Evolutionary conservation across 1,140 invertebrate genomes (phyloP).

Genomic region (Aphaenogaster floridana): DNA sequence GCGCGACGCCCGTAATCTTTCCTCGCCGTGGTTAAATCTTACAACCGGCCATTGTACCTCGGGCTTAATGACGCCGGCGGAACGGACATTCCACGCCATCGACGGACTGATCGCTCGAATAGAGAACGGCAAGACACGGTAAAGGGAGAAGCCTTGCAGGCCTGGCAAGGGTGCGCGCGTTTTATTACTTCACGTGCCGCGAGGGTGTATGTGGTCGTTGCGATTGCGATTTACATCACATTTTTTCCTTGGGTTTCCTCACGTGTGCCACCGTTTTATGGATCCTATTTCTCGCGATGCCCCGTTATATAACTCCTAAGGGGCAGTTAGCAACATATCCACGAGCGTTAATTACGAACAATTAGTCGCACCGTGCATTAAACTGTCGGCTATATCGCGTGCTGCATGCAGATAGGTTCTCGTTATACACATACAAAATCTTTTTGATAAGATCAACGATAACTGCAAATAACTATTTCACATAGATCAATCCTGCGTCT

Average conservation of each 20-base stretch:
- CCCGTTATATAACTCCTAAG: background rate
- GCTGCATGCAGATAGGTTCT: background rate
- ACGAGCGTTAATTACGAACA: conserved; percentile 30
- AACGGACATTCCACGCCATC: conserved; percentile 27
- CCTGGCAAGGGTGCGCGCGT: conserved; percentile 24
- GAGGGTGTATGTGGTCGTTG: conserved; percentile 5
- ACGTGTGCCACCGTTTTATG: background rate
- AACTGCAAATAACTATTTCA: background rate
- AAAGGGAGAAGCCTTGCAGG: conserved; percentile 10
- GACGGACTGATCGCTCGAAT: conserved; percentile 20
- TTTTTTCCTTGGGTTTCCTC: background rate
- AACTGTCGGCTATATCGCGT: background rate
- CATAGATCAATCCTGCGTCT: background rate
- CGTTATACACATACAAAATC: background rate
- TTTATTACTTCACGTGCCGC: conserved; percentile 62
- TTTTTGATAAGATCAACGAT: background rate
- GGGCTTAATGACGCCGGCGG: conserved; percentile 48
- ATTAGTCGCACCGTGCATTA: conserved; percentile 21
- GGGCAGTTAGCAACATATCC: background rate
- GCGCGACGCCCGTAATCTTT: conserved; percentile 50
- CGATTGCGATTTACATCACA: conserved; percentile 53
- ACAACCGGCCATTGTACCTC: conserved; percentile 49
- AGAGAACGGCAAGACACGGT: background rate
- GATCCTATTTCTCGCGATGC: conserved; percentile 6
- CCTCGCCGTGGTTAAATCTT: conserved; percentile 35